These are phyloP conservation scores for Anomalospiza imberbis DNA, from an alignment of 2,797 vertebrate genomes.

Conservation along the genomic window DNA sequence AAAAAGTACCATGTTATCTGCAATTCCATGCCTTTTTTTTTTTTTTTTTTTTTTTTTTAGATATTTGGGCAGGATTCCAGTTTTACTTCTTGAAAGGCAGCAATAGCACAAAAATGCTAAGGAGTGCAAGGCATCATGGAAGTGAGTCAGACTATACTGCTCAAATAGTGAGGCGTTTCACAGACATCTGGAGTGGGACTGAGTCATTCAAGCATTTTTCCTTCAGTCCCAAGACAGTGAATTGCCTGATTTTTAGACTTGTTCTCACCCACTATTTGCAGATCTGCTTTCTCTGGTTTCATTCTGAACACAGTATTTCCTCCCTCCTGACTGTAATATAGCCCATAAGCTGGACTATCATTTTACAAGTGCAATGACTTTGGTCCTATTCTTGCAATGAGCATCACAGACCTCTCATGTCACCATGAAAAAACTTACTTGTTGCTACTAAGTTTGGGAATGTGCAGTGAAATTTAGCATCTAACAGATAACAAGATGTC, in stretches of 20 bases:
- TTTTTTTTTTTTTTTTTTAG: neutral
- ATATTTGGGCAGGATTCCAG: neutral
- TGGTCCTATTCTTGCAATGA: neutral
- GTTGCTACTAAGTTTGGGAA: neutral
- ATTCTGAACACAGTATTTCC: neutral
- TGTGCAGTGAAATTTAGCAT: neutral
- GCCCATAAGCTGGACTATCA: neutral
- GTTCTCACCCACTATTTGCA: constrained; percentile 4
- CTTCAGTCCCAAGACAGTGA: constrained; percentile 18
- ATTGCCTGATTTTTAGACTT: neutral
- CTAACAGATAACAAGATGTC: neutral
- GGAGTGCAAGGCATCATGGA: neutral
- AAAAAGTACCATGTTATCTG: neutral
- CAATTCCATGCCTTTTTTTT: neutral
- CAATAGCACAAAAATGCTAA: neutral
- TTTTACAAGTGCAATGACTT: neutral
- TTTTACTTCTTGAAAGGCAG: constrained; percentile 7
- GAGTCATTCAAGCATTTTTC: constrained; percentile 51
- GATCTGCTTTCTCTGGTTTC: constrained; percentile 54
- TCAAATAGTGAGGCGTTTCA: constrained; percentile 45
- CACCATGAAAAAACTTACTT: neutral
- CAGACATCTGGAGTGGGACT: constrained; percentile 50
- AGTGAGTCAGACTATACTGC: constrained; percentile 42
- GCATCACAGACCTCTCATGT: neutral
- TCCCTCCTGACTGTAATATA: neutral